phyloP scores from a whole-genome alignment of 2,888 invertebrate species.

The Cephus pygmeus region DNA sequence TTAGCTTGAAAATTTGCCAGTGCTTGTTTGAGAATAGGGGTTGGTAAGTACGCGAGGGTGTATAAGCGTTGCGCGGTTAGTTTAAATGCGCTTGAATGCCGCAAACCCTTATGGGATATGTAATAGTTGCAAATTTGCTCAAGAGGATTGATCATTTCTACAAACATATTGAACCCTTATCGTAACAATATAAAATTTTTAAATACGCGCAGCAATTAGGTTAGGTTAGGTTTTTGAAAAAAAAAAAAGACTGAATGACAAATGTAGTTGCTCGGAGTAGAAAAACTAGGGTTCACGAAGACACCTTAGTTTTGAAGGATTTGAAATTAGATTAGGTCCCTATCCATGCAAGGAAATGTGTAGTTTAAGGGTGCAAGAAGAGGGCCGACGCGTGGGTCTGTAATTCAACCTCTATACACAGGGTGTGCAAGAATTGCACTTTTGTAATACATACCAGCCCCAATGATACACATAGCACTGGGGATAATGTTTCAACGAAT shows the following conservation, averaged over 20 bases:
- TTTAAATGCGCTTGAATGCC: neutral
- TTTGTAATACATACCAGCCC: slow-evolving; percentile 22
- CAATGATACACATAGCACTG: neutral
- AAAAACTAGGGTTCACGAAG: neutral
- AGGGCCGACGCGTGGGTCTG: neutral
- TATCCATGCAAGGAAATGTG: neutral
- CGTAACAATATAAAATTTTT: neutral
- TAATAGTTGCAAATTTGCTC: neutral
- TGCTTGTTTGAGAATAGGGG: neutral
- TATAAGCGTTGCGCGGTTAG: neutral
- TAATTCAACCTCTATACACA: slow-evolving; percentile 4
- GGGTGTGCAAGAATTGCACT: slow-evolving; percentile 31
- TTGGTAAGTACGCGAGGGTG: neutral
- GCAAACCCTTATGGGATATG: neutral
- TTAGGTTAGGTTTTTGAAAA: too few relatives aligned
- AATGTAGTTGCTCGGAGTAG: neutral
- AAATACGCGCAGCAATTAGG: too few relatives aligned
- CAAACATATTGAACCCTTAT: neutral
- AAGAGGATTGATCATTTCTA: neutral
- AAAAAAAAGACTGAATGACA: neutral
- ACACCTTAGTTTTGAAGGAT: neutral
- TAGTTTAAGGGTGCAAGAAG: neutral
- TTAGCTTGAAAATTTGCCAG: neutral
- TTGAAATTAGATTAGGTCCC: neutral
- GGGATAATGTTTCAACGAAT: slow-evolving; percentile 28